A percentile compares a stretch with the other conserved stretches of the same genome.
phyloP scores from a whole-genome alignment of 2,888 invertebrate species.

The Isotomurus palustris region DNA sequence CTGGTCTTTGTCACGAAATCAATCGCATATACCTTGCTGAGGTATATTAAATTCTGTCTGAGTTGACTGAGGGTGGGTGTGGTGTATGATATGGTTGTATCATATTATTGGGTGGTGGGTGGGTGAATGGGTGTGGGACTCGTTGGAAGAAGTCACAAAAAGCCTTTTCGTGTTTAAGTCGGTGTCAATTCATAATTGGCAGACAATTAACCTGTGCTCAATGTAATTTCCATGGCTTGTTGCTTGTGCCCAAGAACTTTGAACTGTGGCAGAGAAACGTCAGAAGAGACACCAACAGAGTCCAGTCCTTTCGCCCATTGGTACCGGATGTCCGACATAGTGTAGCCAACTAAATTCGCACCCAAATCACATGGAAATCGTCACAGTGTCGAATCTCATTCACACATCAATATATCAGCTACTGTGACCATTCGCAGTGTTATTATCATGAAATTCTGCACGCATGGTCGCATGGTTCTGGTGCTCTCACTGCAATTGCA shows the following conservation, averaged over 20 bases:
- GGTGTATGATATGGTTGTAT: too few species aligned
- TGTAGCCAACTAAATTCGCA: conserved; percentile 80
- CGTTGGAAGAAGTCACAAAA: too few species aligned
- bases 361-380: conserved; percentile 8
- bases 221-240: conserved; percentile 92
- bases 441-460: conserved; percentile 35
- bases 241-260: conserved; percentile 95
- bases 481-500: too few species aligned
- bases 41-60: too few species aligned
- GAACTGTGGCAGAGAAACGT: conserved; percentile 96
- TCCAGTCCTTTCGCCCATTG: conserved; percentile 93
- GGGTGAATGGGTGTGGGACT: too few species aligned
- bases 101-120: too few species aligned
- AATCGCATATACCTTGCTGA: too few species aligned
- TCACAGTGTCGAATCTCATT: neutral
- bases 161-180: too few species aligned
- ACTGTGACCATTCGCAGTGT: conserved; percentile 45
- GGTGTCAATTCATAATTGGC: too few species aligned
- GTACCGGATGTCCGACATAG: conserved; percentile 96
- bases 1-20: too few species aligned
- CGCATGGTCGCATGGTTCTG: too few species aligned
- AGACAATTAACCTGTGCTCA: conserved; percentile 86
- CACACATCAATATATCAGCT: conserved; percentile 5
- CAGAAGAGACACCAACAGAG: conserved; percentile 91
- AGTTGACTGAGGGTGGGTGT: too few species aligned